phyloP scores from a whole-genome alignment of 2,888 invertebrate species.

The Pogonocherus hispidulus region DNA sequence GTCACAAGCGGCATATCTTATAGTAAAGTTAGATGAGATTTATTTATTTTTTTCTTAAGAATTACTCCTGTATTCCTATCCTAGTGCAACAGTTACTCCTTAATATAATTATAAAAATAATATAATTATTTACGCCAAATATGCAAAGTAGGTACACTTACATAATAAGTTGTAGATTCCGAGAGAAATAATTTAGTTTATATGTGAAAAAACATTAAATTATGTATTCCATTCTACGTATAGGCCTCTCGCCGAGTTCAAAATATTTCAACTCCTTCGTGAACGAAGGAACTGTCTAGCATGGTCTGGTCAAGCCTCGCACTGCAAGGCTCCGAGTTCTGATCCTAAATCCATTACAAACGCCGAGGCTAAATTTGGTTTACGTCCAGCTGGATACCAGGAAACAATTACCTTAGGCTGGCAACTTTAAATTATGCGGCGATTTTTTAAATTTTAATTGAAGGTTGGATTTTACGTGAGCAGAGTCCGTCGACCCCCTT shows the following conservation, averaged over 20 bases:
- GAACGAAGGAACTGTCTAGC: background rate
- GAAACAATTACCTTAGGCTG: slow-evolving; percentile 1
- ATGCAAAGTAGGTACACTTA: too few relatives aligned
- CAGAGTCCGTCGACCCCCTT: slow-evolving; percentile 24
- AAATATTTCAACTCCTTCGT: background rate
- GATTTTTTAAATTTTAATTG: slow-evolving; percentile 13
- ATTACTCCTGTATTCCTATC: too few relatives aligned
- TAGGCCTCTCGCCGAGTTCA: background rate
- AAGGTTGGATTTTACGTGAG: slow-evolving; percentile 15
- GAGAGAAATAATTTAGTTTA: too few relatives aligned
- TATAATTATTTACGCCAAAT: too few relatives aligned
- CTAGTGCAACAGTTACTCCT: too few relatives aligned
- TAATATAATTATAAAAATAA: too few relatives aligned
- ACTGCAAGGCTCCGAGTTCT: background rate
- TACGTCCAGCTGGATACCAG: background rate
- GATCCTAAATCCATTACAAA: background rate
- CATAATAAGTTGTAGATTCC: too few relatives aligned
- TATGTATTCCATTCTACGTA: too few relatives aligned
- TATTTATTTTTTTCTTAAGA: too few relatives aligned
- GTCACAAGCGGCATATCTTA: too few relatives aligned
- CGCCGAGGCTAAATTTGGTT: background rate
- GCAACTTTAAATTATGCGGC: slow-evolving; percentile 3
- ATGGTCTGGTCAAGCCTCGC: background rate
- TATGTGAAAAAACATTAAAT: too few relatives aligned
- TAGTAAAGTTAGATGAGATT: too few relatives aligned